Base-by-base conservation (phyloP, 2,797 vertebrate species). In the Melanotaenia parkinsoni region DNA sequence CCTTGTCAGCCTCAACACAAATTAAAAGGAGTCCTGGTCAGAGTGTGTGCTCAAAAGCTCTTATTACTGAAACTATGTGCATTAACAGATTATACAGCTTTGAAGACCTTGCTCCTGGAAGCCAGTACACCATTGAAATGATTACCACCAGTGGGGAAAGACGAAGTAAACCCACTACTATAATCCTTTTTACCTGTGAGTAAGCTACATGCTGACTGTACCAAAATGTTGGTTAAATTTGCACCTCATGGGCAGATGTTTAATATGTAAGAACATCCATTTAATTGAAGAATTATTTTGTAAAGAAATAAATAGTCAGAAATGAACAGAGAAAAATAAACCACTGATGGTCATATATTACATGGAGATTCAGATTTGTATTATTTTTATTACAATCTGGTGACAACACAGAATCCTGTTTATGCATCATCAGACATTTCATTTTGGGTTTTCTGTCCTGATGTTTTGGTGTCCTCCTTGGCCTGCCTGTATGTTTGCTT, bases 151-250 rank as follows among this genome's bases (percentile, higher is more conserved):
- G 93, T 45, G 86, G 90, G 85, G 82, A 91, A 66, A 96, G 92
- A 88, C 93, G 79, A 85, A 96, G 95, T 76, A 54, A 38, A 60
- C 89, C 93, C 60, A 77, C 87, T 28, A 9, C 87, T 74, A 69
- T 95, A 63, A 88, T 73, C 64, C 75, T 92, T 59, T 92, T 89
- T 70, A 96, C 95, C 68, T 66, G 95, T 96, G 93, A 89, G 95
- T 95, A 10, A 12, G 40, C 22, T 5, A 63, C 14, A n/a, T n/a
- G 35, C 14, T 24, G 32, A 45, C 2, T 4, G 24, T 26, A 75
- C 7, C 32, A 38, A 7, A 40, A 26, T 54, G 26, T 18, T 57
- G 54, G 12, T 6, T 28, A 35, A 38, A 18, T 35, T 3, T 35
- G 50, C 45, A 14, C 16, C 28, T 10, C 16, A 28, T 59, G 38